phyloP scores from a whole-genome alignment of 2,113 vertebrate species.

The Vulpes lagopus region DNA sequence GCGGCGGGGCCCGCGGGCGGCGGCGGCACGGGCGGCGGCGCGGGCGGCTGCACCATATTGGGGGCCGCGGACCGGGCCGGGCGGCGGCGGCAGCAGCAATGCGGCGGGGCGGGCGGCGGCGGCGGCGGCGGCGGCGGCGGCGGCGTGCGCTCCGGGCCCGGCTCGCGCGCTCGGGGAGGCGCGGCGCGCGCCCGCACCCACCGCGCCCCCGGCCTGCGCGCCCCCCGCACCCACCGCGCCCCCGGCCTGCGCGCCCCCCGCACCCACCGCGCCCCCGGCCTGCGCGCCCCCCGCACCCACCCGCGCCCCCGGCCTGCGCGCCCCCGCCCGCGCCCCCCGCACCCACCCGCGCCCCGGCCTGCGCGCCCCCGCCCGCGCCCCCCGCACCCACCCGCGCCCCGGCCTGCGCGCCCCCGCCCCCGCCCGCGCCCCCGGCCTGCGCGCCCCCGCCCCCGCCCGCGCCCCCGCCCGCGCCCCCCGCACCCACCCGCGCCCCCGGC shows the following conservation, averaged over 20 bases:
- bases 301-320: too few species aligned
- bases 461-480: too few species aligned
- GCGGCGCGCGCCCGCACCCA: conserved; percentile 58
- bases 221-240: too few species aligned
- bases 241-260: too few species aligned
- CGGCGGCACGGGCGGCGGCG: conserved; percentile 74
- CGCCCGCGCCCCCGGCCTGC: background rate
- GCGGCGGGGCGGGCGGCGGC: conserved; percentile 62
- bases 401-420: too few species aligned
- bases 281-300: too few species aligned
- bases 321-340: background rate
- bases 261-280: too few species aligned
- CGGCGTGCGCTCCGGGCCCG: conserved; percentile 38
- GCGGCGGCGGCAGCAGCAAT: conserved; percentile 76
- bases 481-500: background rate
- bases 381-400: background rate
- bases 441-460: too few species aligned
- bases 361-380: background rate
- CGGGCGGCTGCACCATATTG: conserved; percentile 74
- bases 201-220: too few species aligned
- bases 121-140: conserved; percentile 73
- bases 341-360: too few species aligned
- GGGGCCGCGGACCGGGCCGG: conserved; percentile 63
- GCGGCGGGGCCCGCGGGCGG: conserved; percentile 67
- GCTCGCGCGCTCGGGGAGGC: conserved; percentile 41